Evolutionary conservation across 2,797 vertebrate genomes (phyloP), one percentile per base, ranked within the genome.

Genomic region (Otolemur crassicaudatus): DNA sequence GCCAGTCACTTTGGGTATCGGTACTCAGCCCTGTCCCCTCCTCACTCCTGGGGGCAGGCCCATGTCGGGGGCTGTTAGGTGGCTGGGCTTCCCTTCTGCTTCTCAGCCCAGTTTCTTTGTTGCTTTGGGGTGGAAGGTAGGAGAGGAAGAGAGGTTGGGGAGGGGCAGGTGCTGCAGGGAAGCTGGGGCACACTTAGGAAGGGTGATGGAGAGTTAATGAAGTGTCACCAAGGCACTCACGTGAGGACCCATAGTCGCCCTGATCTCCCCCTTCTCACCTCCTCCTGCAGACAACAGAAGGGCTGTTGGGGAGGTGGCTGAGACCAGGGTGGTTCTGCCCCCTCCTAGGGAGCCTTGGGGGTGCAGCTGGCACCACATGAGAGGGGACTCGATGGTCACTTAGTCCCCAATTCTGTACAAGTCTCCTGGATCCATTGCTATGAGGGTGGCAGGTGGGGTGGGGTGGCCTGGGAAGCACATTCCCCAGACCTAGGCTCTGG

Each of bases 401-500:
- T n/a, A 3, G 86, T 46, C 25, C 65, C n/a, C 23, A 11, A 12
- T 20, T 43, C 56, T 73, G 70, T 25, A 5, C 76, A 58, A 40
- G 22, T 58, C 22, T 49, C 34, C 60, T 60, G n/a, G 7, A 7
- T 34, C 10, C 1, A 4, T 22, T 13, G 16, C 63, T 60, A 2
- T 27, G 65, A 69, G 58, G 67, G 20, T 31, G 67, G 76, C 17
- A 5, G 87, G 1, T 3, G 19, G 25, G 49, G 23, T n/a, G 40
- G 56, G 40, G 81, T n/a, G 63, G 11, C 19, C 0, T 0, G 0
- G 31, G 43, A 5, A 2, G 31, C 1, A 13, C 19, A 2, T 20
- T 34, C 49, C 43, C 0, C 56, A 72, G 14, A 49, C 75, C 11
- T 0, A 1, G 72, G 49, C 61, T 76, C 37, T 67, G 31, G 27